Conservation (phyloP, 2,797 vertebrate species). For the Bufotes viridis region DNA sequence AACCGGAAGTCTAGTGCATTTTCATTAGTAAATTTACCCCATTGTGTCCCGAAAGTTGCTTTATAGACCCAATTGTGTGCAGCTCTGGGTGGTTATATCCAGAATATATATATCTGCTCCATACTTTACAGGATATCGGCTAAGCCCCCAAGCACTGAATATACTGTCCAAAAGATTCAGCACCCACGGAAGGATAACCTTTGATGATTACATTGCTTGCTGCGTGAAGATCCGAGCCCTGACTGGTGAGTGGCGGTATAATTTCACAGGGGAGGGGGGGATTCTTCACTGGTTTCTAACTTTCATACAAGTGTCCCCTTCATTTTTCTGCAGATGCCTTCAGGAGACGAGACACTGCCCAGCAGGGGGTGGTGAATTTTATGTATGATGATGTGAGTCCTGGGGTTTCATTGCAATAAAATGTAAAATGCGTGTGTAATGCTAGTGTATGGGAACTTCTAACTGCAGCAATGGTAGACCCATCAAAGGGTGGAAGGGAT, state of each 20-base stretch:
- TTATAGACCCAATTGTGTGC: no score
- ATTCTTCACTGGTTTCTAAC: not conserved
- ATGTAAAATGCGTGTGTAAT: no score
- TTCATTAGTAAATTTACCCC: no score
- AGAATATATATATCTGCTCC: not conserved
- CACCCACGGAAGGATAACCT: constrained; percentile 80
- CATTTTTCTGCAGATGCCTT: constrained; percentile 77
- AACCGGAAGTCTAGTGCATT: no score
- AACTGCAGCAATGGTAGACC: no score
- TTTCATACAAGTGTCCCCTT: not conserved
- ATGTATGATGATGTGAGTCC: constrained; percentile 86
- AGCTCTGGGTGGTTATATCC: not conserved
- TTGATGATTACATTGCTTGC: constrained; percentile 93
- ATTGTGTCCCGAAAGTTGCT: no score
- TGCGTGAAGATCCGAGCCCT: constrained; percentile 87
- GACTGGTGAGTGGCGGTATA: constrained; percentile 77
- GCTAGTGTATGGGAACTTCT: no score
- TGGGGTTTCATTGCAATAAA: no score
- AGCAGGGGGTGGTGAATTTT: constrained; percentile 84
- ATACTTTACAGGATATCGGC: constrained; percentile 79
- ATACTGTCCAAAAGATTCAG: constrained; percentile 86
- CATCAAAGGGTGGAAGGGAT: no score
- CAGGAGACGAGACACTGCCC: constrained; percentile 79
- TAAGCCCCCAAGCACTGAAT: constrained; percentile 88
- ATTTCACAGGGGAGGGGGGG: not conserved